Evolutionary conservation across 53 echinoderm and acorn worm species (phyloP).

Genomic region (Glandiceps talaboti): DNA sequence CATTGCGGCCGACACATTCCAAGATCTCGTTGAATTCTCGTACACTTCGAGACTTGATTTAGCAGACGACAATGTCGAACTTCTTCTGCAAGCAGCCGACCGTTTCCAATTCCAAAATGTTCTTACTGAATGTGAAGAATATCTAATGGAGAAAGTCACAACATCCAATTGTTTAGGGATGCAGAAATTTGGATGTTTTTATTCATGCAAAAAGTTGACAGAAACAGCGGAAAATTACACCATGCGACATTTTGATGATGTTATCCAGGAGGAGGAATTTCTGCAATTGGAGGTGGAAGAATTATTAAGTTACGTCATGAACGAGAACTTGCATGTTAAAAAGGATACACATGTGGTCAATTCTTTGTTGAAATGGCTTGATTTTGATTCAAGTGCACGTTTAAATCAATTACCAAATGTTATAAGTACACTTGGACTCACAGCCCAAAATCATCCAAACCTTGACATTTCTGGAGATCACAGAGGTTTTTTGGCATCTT

Average conservation of each 20-base stretch:
- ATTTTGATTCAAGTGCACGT: neutral
- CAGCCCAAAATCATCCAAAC: neutral
- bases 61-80: constrained; percentile 46
- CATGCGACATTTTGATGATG: neutral
- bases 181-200: constrained; percentile 25
- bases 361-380: neutral
- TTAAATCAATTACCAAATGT: too few relatives aligned
- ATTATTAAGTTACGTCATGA: neutral
- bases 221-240: neutral
- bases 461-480: too few relatives aligned
- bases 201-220: neutral
- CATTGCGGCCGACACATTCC: constrained; percentile 33
- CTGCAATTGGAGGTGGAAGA: neutral
- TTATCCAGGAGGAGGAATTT: neutral
- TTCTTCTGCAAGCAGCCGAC: constrained; percentile 41
- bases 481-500: neutral
- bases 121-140: constrained; percentile 42
- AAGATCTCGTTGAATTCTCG: constrained; percentile 35
- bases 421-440: too few relatives aligned
- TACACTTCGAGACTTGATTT: constrained; percentile 55
- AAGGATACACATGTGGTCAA: neutral
- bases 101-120: constrained; percentile 44
- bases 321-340: neutral
- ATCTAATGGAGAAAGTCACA: constrained; percentile 35
- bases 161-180: constrained; percentile 54